A percentile compares a stretch with the other conserved stretches of the same genome.
Conservation (phyloP, 2,888 invertebrate species). For the Acanthosepion lycidas region DNA sequence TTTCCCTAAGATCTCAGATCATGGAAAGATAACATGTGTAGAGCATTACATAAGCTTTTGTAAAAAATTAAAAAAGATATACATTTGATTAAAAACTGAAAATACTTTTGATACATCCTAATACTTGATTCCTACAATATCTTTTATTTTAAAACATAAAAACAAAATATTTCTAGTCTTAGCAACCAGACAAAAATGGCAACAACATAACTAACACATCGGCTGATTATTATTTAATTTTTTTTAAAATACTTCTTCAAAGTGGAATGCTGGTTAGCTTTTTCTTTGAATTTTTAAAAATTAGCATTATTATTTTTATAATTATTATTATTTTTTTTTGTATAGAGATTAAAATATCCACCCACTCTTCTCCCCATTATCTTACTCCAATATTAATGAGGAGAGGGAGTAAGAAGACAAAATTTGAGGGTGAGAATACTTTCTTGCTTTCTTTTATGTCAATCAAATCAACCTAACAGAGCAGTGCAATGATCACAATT, state of each 20-base stretch:
- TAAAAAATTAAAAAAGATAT: no score
- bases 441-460: not conserved
- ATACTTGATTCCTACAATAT: no score
- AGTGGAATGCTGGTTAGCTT: not conserved
- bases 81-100: no score
- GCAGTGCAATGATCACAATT: not conserved
- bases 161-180: not conserved
- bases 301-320: no score
- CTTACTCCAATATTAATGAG: not conserved
- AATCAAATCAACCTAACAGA: not conserved
- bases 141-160: not conserved
- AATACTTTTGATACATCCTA: no score
- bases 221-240: not conserved
- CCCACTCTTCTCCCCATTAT: not conserved
- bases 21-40: no score
- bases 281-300: not conserved
- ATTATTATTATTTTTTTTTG: not conserved
- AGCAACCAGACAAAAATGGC: not conserved
- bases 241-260: constrained; percentile 1
- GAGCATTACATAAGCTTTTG: no score
- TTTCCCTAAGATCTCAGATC: no score
- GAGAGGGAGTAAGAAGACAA: not conserved
- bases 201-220: not conserved
- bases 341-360: not conserved
- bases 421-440: constrained; percentile 16